Conservation (phyloP, 2,113 vertebrate genomes). For the Ictalurus furcatus region DNA sequence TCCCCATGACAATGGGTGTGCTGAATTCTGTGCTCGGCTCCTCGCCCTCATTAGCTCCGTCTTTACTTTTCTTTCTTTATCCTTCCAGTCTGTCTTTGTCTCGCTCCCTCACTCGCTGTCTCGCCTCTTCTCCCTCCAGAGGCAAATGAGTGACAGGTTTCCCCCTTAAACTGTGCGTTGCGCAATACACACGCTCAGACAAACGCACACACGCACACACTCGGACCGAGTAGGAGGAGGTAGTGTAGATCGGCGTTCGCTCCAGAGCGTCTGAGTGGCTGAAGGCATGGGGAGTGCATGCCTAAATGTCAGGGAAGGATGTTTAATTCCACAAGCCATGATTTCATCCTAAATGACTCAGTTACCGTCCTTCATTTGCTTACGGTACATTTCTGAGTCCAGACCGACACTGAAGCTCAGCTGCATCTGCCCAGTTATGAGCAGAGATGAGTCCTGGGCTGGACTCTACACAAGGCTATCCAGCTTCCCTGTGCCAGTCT, state of each 20-base stretch:
- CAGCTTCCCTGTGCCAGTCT: conserved; percentile 37
- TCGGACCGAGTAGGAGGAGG: conserved; percentile 49
- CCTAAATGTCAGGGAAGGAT: conserved; percentile 71
- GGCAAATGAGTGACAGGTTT: conserved; percentile 71
- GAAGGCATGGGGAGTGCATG: conserved; percentile 60
- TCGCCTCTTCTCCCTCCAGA: conserved; percentile 66
- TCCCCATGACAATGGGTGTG: conserved; percentile 64
- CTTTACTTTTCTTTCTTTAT: conserved; percentile 38
- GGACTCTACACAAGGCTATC: conserved; percentile 8
- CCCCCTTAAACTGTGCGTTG: conserved; percentile 66
- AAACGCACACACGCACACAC: conserved; percentile 40
- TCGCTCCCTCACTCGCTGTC: conserved; percentile 59
- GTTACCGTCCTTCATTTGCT: conserved; percentile 59
- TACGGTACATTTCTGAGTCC: conserved; percentile 28
- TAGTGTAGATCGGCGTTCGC: conserved; percentile 64
- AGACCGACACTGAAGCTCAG: background rate
- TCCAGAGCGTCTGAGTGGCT: conserved; percentile 58
- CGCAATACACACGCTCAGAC: conserved; percentile 50
- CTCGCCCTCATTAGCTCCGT: conserved; percentile 69
- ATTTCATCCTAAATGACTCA: conserved; percentile 67
- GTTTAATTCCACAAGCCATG: conserved; percentile 66
- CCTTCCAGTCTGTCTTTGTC: conserved; percentile 54
- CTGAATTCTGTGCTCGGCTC: conserved; percentile 55
- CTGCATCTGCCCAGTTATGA: conserved; percentile 2
- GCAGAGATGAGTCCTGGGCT: conserved; percentile 20